Evolutionary conservation across 2,113 vertebrate species (phyloP), one percentile per base, ranked within the genome.

Genomic region (Leucopsar rothschildi): DNA sequence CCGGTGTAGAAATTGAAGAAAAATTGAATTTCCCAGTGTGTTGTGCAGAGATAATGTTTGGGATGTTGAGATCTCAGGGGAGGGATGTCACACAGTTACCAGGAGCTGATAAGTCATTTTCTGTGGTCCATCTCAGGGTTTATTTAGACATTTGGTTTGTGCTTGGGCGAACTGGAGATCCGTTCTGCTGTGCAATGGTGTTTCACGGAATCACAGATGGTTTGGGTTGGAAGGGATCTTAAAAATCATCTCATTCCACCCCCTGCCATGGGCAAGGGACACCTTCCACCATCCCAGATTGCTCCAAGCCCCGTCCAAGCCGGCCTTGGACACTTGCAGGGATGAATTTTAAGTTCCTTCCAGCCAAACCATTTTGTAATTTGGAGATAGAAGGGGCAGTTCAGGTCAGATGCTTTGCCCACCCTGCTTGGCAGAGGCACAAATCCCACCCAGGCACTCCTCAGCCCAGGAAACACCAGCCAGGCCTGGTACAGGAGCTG

Each of bases 31-130:
- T 94, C 72, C 31, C 12, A 0, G 84, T 22, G 69, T 91, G 96
- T 10, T 50, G 45, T 2, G 87, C 49, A 42, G 89, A 93, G 96
- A 92, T 92, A 84, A 89, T 22, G 72, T 22, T 31, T 22, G 50
- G 80, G 50, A 24, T 37, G 72, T 13, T 50, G 93, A n/a, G 69
- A 29, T 89, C 47, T 33, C 31, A 3, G 0, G 2, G 45, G 45
- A 92, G 69, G 47, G 50, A 27, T 66, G 77, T 22, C 65, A 33
- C 19, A 33, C 22, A 12, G 4, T 16, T 40, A 20, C 22, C 88
- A 73, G 42, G 23, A 44, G 37, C 28, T 18, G 28, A 9, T 6
- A 15, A 64, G 49, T 24, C 13, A 5, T 40, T 75, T 71, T 42
- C 15, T 28, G 25, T 21, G 9, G 13, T 35, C 84, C 21, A 1